These are phyloP conservation scores for Ictalurus furcatus DNA, from an alignment of 2,113 vertebrate genomes.

Conservation along the genomic window DNA sequence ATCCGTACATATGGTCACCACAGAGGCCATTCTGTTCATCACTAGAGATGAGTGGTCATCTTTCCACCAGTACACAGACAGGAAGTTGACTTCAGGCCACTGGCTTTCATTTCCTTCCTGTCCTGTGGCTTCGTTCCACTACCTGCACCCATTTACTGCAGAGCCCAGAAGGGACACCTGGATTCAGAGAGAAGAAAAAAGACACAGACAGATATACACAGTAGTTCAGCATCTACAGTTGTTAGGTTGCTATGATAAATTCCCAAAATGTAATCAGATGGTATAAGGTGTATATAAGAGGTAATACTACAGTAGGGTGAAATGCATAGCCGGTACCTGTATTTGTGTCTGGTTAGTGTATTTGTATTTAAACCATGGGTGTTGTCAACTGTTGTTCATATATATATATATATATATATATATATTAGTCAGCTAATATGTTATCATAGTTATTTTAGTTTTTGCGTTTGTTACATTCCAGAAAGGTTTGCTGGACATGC, in stretches of 20 bases:
- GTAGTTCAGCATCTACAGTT: neutral
- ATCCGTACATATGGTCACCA: constrained; percentile 3
- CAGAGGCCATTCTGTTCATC: neutral
- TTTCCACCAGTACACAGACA: constrained; percentile 24
- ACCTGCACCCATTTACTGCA: constrained; percentile 68
- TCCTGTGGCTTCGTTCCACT: constrained; percentile 58
- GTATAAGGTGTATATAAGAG: neutral
- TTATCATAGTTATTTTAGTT: neutral
- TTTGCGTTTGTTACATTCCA: neutral
- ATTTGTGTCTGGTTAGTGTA: neutral
- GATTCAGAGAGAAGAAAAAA: constrained; percentile 19
- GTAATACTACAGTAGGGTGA: neutral
- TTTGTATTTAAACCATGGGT: neutral
- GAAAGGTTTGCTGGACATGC: neutral
- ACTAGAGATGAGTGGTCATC: constrained; percentile 33
- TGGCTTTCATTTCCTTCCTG: constrained; percentile 67
- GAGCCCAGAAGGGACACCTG: constrained; percentile 56
- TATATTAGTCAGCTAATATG: neutral
- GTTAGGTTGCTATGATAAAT: constrained; percentile 22
- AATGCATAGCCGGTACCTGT: neutral
- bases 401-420: no score
- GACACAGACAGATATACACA: neutral
- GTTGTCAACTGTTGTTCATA: neutral
- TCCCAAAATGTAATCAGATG: neutral
- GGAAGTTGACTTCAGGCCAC: constrained; percentile 48